Evolutionary conservation across 2,888 invertebrate genomes (phyloP).

Genomic region (Anorthoa munda): DNA sequence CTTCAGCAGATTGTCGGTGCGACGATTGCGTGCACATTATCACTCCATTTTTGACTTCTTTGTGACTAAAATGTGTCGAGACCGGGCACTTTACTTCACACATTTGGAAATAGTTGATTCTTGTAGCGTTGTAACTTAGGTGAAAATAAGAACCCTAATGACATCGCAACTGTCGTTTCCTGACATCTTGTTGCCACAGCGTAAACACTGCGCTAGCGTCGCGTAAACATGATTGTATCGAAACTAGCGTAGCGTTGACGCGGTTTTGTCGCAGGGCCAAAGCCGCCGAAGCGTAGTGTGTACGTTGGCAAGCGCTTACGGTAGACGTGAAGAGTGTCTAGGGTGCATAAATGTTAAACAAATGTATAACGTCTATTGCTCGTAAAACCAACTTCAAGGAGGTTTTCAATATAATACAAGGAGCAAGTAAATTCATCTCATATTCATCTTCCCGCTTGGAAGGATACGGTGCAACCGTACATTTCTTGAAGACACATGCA

Average conservation of each 20-base stretch:
- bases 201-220: not conserved
- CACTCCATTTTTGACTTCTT: not conserved
- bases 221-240: too few relatives aligned
- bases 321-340: not conserved
- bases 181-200: not conserved
- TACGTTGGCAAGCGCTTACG: not conserved
- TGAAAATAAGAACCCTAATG: too few relatives aligned
- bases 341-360: constrained; percentile 1
- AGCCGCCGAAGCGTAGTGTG: too few relatives aligned
- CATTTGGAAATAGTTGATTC: not conserved
- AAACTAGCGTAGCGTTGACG: not conserved
- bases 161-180: not conserved
- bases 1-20: constrained; percentile 3
- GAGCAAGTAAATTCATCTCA: constrained; percentile 32
- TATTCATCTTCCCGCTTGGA: constrained; percentile 3
- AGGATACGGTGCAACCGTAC: constrained; percentile 27
- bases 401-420: constrained; percentile 4
- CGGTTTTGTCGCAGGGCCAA: not conserved
- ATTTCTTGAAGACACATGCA: constrained; percentile 9
- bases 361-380: not conserved
- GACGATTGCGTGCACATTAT: constrained; percentile 9
- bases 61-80: not conserved
- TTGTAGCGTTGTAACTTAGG: not conserved
- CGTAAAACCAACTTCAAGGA: constrained; percentile 22
- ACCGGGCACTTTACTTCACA: not conserved